Base-by-base conservation (phyloP, 2,797 vertebrate species). In the Gadopsis marmoratus region DNA sequence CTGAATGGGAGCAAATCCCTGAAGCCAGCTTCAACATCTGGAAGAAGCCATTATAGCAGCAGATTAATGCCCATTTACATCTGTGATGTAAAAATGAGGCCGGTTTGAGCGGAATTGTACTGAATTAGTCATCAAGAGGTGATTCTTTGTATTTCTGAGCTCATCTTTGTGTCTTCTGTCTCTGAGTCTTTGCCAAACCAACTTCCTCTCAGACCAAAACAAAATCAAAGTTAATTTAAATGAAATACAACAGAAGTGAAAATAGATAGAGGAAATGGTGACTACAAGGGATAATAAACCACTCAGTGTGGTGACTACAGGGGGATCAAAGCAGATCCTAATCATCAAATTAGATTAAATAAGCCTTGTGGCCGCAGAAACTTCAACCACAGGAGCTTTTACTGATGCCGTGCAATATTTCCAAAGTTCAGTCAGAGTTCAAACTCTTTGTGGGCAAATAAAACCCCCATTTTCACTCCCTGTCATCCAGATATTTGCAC, bases 401-500 rank as follows among this genome's bases (percentile, higher is more conserved):
- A 73, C n/a, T 74, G 71, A 86, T 58, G 60, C n/a, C 1, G 33
- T 39, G 31, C 50, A 61, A 4, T 16, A 47, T 68, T 79, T 75
- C 76, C 76, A 53, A 63, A 66, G 53, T 56, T 71, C 41, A 78
- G 59, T 64, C 83, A 29, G 74, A 79, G 74, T 62, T 84, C 66
- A 79, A 56, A 74, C 48, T 65, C 54, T 43, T 76, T 74, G 65
- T 71, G 58, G 47, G 69, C 68, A 61, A 81, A 66, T 67, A 53
- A 76, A 63, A 17, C 8, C 33, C 7, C 14, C 45, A 12, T 54
- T 72, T 55, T 59, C 23, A 58, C 47, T 54, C 66, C 8, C 53
- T 58, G 41, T 6, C 26, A 61, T 79, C 78, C 62, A 85, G 64
- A 89, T 71, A 71, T 70, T 55, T 74, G 66, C 75, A 84, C 74